These are phyloP conservation scores for Oscheius sp. DNA, from an alignment of 2,888 invertebrate genomes.

Conservation along the genomic window DNA sequence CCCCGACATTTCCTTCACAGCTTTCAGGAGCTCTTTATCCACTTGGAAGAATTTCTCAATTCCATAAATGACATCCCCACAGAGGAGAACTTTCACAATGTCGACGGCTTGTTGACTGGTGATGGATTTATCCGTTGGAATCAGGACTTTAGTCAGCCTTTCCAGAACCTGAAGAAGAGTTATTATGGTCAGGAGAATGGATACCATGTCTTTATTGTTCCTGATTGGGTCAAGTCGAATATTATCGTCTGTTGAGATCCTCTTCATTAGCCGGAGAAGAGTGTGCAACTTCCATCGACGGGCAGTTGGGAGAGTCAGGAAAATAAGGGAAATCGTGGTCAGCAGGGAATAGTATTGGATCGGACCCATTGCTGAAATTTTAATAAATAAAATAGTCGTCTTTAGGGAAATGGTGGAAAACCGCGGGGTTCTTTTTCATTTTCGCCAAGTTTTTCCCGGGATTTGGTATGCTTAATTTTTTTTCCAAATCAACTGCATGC, in stretches of 20 bases:
- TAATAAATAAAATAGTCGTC: too few relatives aligned
- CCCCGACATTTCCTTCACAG: neutral
- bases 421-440: too few relatives aligned
- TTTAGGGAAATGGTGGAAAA: too few relatives aligned
- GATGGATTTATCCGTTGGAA: constrained; percentile 1
- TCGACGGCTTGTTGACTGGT: constrained; percentile 11
- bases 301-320: constrained; percentile 12
- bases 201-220: constrained; percentile 24
- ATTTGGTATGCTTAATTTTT: too few relatives aligned
- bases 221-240: constrained; percentile 11
- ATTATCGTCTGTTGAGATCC: constrained; percentile 23
- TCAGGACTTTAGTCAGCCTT: neutral
- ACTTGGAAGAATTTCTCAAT: constrained; percentile 16
- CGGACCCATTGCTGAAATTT: constrained; percentile 1
- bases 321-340: constrained; percentile 19
- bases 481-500: too few relatives aligned
- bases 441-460: too few relatives aligned
- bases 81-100: constrained; percentile 14
- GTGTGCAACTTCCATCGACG: constrained; percentile 17
- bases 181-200: neutral
- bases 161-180: constrained; percentile 19
- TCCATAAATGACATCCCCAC: neutral
- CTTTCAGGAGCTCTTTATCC: constrained; percentile 19
- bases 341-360: neutral
- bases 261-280: constrained; percentile 28